phyloP scores from a whole-genome alignment of 1,140 invertebrate genomes.

The Trinorchestia longiramus region DNA sequence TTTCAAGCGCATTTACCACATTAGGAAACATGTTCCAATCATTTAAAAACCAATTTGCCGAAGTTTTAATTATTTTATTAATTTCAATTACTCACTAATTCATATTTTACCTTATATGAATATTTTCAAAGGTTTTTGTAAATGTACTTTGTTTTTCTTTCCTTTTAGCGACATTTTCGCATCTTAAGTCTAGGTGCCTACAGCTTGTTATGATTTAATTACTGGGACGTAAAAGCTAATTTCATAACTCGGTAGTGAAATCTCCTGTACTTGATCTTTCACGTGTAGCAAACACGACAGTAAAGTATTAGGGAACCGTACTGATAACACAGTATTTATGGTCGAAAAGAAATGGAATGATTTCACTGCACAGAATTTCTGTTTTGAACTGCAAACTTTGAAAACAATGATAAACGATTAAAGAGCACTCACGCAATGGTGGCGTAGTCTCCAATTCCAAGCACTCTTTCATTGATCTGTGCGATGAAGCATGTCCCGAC shows the following conservation, averaged over 20 bases:
- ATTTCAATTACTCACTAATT: no score
- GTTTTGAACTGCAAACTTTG: neutral
- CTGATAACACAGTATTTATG: no score
- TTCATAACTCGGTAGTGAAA: neutral
- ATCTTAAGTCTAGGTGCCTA: no score
- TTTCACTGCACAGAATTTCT: neutral
- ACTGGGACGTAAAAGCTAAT: neutral
- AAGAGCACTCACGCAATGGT: constrained; percentile 80
- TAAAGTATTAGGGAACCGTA: neutral
- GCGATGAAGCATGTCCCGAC: constrained; percentile 92
- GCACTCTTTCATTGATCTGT: constrained; percentile 86
- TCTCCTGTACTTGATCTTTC: neutral
- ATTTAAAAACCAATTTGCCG: no score
- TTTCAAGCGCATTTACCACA: no score
- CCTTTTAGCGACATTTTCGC: no score
- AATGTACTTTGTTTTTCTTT: no score
- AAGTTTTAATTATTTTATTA: no score
- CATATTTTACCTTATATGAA: no score
- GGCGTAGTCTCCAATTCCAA: constrained; percentile 83
- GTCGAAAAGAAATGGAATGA: no score
- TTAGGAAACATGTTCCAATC: no score
- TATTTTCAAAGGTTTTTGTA: no score
- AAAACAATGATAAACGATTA: neutral
- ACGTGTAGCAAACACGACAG: neutral
- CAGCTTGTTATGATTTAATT: neutral